These are phyloP conservation scores for Acronicta aceris DNA, from an alignment of 2,888 invertebrate species.

Conservation along the genomic window DNA sequence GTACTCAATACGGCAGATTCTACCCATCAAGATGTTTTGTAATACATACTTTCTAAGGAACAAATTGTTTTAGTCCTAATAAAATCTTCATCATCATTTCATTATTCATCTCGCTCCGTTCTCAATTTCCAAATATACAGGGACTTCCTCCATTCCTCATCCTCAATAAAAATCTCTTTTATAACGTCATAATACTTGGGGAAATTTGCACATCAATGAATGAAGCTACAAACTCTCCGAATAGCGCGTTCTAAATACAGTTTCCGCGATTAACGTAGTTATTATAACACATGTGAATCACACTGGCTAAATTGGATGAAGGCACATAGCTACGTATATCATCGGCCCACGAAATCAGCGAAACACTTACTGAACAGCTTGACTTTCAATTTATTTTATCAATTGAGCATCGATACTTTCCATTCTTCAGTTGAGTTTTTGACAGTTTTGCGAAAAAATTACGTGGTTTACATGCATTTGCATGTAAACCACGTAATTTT, in stretches of 20 bases:
- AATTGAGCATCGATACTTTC: too few relatives aligned
- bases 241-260: conserved; percentile 43
- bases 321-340: conserved; percentile 13
- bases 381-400: too few relatives aligned
- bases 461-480: too few relatives aligned
- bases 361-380: background rate
- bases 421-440: too few relatives aligned
- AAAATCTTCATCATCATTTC: background rate
- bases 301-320: conserved; percentile 34
- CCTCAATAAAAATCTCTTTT: conserved; percentile 6
- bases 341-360: conserved; percentile 15
- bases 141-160: background rate
- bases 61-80: background rate
- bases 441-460: too few relatives aligned
- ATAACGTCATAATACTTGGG: background rate
- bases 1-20: background rate
- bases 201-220: conserved; percentile 2
- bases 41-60: background rate
- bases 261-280: conserved; percentile 54
- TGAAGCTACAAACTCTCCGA: conserved; percentile 20
- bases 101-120: background rate
- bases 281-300: conserved; percentile 61
- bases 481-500: too few relatives aligned
- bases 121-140: background rate
- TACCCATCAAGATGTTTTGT: too few relatives aligned